A percentile compares a stretch with the other conserved stretches of the same genome.
These are phyloP conservation scores for Scaptodrosophila lebanonensis DNA, from an alignment of 1,140 invertebrate genomes.

Conservation along the genomic window DNA sequence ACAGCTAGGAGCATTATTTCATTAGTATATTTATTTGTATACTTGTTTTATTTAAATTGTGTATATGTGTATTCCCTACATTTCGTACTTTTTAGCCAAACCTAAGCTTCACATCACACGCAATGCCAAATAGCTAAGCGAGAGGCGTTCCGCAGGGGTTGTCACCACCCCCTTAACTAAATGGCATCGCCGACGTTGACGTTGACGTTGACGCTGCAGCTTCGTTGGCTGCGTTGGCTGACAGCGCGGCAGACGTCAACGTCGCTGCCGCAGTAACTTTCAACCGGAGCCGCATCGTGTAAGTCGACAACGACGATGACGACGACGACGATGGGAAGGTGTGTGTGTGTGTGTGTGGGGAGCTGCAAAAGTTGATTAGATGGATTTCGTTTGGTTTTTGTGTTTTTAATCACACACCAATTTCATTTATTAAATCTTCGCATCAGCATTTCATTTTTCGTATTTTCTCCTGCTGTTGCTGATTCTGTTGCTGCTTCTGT, in stretches of 20 bases:
- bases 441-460: constrained; percentile 76
- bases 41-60: too few relatives aligned
- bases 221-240: constrained; percentile 1
- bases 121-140: too few relatives aligned
- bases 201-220: neutral
- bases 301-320: neutral
- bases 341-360: neutral
- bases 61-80: too few relatives aligned
- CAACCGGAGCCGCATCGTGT: too few relatives aligned
- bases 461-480: constrained; percentile 38
- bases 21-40: too few relatives aligned
- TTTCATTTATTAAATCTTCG: constrained; percentile 78
- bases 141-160: constrained; percentile 24
- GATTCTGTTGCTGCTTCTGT: neutral
- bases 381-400: constrained; percentile 78
- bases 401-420: constrained; percentile 78
- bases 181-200: too few relatives aligned
- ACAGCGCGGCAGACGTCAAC: constrained; percentile 14
- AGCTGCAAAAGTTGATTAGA: constrained; percentile 77
- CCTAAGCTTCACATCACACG: too few relatives aligned
- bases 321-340: constrained; percentile 1
- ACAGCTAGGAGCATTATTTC: too few relatives aligned
- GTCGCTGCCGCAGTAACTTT: constrained; percentile 30
- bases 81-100: too few relatives aligned
- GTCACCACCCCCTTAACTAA: constrained; percentile 5